Conservation (phyloP, 2,113 vertebrate species). For the Microcebus murinus region DNA sequence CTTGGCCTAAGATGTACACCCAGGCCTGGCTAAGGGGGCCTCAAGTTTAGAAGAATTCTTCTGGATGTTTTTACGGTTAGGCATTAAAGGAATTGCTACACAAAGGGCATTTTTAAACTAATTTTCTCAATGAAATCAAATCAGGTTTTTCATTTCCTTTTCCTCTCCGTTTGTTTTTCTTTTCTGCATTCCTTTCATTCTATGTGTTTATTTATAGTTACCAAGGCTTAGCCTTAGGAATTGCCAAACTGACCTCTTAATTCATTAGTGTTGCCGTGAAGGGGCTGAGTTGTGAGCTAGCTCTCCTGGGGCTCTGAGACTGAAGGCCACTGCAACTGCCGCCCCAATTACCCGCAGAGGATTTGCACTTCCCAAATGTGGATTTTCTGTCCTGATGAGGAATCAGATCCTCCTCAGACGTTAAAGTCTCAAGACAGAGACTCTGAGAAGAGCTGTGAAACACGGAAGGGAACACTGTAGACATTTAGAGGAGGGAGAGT, state of each 20-base stretch:
- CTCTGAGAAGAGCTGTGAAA: neutral
- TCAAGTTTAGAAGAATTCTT: neutral
- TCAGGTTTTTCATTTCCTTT: conserved; percentile 33
- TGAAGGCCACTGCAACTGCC: no score
- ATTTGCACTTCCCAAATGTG: neutral
- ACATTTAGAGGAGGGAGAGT: neutral
- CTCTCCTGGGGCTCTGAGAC: neutral
- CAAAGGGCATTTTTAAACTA: neutral
- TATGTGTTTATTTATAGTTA: conserved; percentile 41
- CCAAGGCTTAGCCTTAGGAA: conserved; percentile 30
- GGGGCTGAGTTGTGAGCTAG: neutral
- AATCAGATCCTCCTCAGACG: neutral
- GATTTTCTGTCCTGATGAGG: neutral
- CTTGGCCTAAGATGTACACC: neutral
- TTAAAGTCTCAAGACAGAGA: neutral
- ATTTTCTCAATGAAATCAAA: conserved; percentile 58
- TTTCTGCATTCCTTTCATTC: conserved; percentile 53
- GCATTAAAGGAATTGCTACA: neutral
- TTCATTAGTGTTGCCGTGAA: neutral
- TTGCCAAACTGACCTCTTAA: conserved; percentile 49
- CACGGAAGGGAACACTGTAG: neutral
- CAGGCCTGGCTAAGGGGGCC: neutral
- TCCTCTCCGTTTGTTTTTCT: neutral
- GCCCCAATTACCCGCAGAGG: neutral
- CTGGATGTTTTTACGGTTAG: fast-evolving